phyloP scores from a whole-genome alignment of 2,888 invertebrate genomes.

The Stramonita haemastoma region DNA sequence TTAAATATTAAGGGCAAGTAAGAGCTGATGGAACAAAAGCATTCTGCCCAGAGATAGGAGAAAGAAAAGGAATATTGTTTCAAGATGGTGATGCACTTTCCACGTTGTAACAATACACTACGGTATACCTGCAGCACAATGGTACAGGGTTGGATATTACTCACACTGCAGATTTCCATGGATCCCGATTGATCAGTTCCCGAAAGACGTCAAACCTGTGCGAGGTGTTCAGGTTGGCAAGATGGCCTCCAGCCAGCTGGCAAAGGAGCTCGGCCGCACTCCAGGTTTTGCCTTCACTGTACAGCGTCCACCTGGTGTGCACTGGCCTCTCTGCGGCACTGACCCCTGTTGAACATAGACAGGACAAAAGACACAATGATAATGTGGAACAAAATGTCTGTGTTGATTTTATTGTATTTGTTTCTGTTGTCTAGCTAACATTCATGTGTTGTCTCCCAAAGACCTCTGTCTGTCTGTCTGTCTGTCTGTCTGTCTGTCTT shows the following conservation, averaged over 20 bases:
- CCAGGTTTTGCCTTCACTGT: background rate
- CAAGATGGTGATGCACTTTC: too few relatives aligned
- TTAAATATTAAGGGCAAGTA: too few relatives aligned
- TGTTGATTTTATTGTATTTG: background rate
- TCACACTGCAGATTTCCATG: background rate
- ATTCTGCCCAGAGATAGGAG: too few relatives aligned
- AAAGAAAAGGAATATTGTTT: too few relatives aligned
- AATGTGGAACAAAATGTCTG: background rate
- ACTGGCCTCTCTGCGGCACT: conserved; percentile 13
- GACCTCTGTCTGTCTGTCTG: background rate
- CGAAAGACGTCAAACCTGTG: background rate
- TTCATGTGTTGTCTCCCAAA: too few relatives aligned
- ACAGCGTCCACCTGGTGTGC: conserved; percentile 22
- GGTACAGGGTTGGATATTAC: background rate
- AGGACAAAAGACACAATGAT: background rate
- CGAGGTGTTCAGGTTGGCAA: conserved; percentile 30
- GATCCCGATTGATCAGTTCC: conserved; percentile 1
- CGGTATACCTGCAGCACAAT: background rate
- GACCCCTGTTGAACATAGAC: background rate
- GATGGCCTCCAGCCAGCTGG: conserved; percentile 31
- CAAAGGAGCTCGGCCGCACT: conserved; percentile 35
- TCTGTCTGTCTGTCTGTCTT: too few relatives aligned
- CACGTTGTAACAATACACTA: too few relatives aligned
- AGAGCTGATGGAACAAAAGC: too few relatives aligned
- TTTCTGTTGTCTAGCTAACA: background rate